Conservation (phyloP, 2,888 invertebrate species). For the Pecten maximus region DNA sequence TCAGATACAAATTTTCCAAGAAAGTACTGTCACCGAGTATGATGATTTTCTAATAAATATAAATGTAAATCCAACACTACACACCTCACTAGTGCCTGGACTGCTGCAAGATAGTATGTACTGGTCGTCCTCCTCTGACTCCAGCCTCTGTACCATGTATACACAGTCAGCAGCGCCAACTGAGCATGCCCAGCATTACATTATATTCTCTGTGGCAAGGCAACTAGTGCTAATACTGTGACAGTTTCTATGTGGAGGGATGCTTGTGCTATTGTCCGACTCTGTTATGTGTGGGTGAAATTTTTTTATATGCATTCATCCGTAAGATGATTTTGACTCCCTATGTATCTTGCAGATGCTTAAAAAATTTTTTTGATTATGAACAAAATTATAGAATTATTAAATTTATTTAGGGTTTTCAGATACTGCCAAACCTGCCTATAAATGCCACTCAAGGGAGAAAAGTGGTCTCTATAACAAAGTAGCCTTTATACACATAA, state of each 20-base stretch:
- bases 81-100: background rate
- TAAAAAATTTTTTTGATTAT: too few species aligned
- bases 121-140: background rate
- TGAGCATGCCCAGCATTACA: constrained; percentile 24
- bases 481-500: too few species aligned
- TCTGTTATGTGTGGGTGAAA: too few species aligned
- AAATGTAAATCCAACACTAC: background rate
- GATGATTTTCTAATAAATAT: background rate
- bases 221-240: background rate
- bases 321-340: too few species aligned
- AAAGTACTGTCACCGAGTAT: background rate
- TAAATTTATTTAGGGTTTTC: too few species aligned
- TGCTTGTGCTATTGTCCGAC: background rate
- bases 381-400: too few species aligned
- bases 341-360: too few species aligned
- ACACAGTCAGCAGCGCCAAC: background rate
- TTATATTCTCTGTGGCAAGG: background rate
- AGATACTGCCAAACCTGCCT: too few species aligned
- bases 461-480: too few species aligned
- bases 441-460: too few species aligned
- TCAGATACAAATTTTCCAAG: background rate
- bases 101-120: background rate
- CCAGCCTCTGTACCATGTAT: constrained; percentile 10
- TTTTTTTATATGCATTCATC: too few species aligned
- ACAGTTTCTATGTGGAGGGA: background rate